phyloP scores from a whole-genome alignment of 2,113 vertebrate genomes.

The Falco punctatus region DNA sequence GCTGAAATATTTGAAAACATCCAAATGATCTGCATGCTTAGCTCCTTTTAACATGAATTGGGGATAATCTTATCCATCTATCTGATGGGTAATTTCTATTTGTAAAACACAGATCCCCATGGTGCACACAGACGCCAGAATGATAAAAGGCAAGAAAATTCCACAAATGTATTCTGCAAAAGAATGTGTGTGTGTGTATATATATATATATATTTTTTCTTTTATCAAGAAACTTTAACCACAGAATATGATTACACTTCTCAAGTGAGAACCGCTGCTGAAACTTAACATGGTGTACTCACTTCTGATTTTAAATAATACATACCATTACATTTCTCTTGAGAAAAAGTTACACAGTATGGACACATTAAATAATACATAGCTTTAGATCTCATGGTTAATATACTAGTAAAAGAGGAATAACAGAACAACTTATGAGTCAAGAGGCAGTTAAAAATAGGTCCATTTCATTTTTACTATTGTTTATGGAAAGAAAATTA shows the following conservation, averaged over 20 bases:
- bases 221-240: constrained; percentile 5
- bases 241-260: neutral
- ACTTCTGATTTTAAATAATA: neutral
- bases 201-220: neutral
- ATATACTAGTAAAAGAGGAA: neutral
- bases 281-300: neutral
- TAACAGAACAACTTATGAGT: neutral
- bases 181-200: neutral
- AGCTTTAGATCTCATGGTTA: neutral
- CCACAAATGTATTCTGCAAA: neutral
- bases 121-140: neutral
- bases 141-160: neutral
- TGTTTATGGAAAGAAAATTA: neutral
- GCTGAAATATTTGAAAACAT: constrained; percentile 48
- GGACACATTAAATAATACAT: neutral
- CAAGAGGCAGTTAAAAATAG: neutral
- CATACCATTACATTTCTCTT: neutral
- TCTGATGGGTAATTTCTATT: neutral
- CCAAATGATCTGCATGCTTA: constrained; percentile 9
- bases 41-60: neutral
- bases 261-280: neutral
- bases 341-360: neutral
- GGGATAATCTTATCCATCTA: constrained; percentile 14
- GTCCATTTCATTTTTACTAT: neutral
- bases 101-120: neutral